These are phyloP conservation scores for Mola mola DNA, from an alignment of 2,113 vertebrate genomes.

Conservation along the genomic window DNA sequence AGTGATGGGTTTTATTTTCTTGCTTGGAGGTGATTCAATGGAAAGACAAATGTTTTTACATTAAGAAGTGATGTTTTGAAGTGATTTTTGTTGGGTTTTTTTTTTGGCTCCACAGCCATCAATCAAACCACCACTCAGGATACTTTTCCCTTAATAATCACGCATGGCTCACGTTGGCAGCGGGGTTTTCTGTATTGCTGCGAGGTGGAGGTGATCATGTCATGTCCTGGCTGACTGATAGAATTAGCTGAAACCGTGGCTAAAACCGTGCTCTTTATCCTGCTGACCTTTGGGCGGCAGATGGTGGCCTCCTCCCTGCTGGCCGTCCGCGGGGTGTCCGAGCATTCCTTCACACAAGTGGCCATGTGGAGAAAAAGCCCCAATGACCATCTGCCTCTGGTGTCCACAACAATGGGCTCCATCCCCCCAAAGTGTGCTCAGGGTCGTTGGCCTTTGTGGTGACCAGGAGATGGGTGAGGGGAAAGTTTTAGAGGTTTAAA, in stretches of 20 bases:
- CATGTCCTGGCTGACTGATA: slow-evolving; percentile 11
- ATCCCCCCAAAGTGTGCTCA: slow-evolving; percentile 71
- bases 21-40: slow-evolving; percentile 1
- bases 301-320: slow-evolving; percentile 69
- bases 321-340: slow-evolving; percentile 58
- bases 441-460: slow-evolving; percentile 57
- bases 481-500: too few species aligned
- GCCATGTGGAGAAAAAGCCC: slow-evolving; percentile 51
- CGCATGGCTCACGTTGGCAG: neutral
- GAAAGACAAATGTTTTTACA: neutral
- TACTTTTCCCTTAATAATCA: neutral
- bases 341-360: slow-evolving; percentile 72
- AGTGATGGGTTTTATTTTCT: neutral
- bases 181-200: neutral
- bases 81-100: neutral
- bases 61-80: slow-evolving; percentile 3
- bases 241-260: slow-evolving; percentile 27
- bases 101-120: neutral
- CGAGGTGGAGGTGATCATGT: neutral
- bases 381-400: slow-evolving; percentile 75
- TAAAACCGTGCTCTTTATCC: slow-evolving; percentile 37
- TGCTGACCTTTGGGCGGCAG: slow-evolving; percentile 70
- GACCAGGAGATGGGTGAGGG: slow-evolving; percentile 32
- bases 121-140: neutral
- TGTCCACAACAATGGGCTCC: slow-evolving; percentile 63